Evolutionary conservation across 2,113 vertebrate genomes (phyloP), one percentile per base, ranked within the genome.

Genomic region (Atlantisia rogersi): DNA sequence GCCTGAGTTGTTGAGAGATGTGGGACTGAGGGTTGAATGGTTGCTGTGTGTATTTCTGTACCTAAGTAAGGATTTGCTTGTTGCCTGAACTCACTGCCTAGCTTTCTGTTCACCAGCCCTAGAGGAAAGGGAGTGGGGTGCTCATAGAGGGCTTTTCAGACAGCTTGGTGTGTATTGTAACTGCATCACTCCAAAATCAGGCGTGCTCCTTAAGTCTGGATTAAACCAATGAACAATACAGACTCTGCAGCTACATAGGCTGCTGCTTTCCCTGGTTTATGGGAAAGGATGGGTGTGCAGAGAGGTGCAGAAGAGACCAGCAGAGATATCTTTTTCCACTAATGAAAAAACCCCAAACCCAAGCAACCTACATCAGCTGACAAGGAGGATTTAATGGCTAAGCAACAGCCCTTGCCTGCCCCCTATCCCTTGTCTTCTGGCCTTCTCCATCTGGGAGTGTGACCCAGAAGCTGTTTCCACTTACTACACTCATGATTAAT

Each of bases 401-500:
- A 63, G 10, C 21, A 67, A 37, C 12, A 86, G 28, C 53, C 6
- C 26, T 11, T 2, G 2, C 3, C n/a, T 78, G 16, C 10, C 8
- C 35, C 16, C 9, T 11, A 28, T 53, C 52, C 68, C 17, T 7
- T 46, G 21, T 82, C 59, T 82, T 82, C 39, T 76, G 29, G 14
- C 74, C 9, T 19, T 3, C 60, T 79, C 59, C 68, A n/a, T 11
- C 60, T 58, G 28, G 6, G 15, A 62, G 21, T 32, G 21, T 44
- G 44, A 31, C 32, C 52, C 35, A 83, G 37, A 63, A 35, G 20
- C 18, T 74, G 14, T 29, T 94, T 62, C 31, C 40, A 17, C 19
- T 78, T 62, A 7, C 28, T 50, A 4, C 0, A 1, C 13, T 71
- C 0, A 0, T 82, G 65, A 70, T n/a, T 20, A 64, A 52, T 52